Conservation (phyloP, 2,113 vertebrate genomes). For the Chaetura pelagica region DNA sequence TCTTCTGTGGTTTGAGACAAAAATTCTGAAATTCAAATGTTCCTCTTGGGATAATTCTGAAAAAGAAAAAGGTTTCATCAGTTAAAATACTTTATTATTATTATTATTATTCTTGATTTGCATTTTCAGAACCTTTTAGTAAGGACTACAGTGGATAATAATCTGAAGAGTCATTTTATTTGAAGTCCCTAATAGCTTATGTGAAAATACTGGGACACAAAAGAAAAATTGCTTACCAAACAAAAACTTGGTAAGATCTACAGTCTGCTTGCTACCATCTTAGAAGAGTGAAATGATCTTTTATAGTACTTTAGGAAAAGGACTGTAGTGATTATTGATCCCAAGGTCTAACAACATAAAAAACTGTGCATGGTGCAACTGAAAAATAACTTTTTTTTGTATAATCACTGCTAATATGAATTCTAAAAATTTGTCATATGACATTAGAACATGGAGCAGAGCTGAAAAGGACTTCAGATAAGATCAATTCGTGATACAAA, state of each 20-base stretch:
- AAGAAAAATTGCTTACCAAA: background rate
- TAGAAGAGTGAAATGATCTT: background rate
- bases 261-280: background rate
- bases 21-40: background rate
- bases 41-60: background rate
- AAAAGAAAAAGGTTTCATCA: background rate
- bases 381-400: constrained; percentile 5
- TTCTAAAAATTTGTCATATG: background rate
- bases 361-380: background rate
- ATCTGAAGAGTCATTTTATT: background rate
- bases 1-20: background rate
- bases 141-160: background rate
- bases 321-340: background rate
- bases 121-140: background rate
- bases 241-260: background rate
- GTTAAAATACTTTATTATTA: background rate
- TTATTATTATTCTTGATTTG: background rate
- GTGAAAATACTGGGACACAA: background rate
- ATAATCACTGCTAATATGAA: background rate
- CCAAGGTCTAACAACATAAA: background rate
- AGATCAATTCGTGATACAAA: background rate
- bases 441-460: background rate
- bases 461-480: background rate
- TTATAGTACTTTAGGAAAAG: background rate
- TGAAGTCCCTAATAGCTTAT: background rate